Percentiles rank a stretch among this genome's conserved stretches.
Conservation (phyloP, 2,113 vertebrate species). For the Pelmatolapia mariae region DNA sequence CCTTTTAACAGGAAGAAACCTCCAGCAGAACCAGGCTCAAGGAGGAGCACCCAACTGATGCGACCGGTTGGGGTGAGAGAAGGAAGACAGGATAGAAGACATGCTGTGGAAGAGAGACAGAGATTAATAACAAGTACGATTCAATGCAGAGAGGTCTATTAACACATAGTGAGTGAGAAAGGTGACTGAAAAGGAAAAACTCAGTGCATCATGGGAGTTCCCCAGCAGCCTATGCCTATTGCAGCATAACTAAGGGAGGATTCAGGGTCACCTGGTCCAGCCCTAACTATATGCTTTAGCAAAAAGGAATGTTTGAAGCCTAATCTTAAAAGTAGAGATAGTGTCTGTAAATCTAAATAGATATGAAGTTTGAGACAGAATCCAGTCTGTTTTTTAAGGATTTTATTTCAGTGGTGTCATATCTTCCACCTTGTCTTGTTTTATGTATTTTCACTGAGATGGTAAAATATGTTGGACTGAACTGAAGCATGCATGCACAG, state of each 20-base stretch:
- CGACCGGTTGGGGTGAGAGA: fast-evolving
- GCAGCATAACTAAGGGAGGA: not conserved
- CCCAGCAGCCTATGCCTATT: fast-evolving
- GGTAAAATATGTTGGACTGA: not conserved
- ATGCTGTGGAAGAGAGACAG: no score
- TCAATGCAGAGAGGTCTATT: not conserved
- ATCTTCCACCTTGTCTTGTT: not conserved
- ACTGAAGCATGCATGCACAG: not conserved
- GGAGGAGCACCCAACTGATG: not conserved
- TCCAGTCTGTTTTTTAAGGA: not conserved
- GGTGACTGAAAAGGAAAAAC: not conserved
- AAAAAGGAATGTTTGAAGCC: fast-evolving
- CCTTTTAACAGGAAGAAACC: not conserved
- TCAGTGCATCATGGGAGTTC: not conserved
- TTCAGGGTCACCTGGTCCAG: not conserved
- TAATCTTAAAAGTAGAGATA: not conserved
- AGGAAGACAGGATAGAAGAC: no score
- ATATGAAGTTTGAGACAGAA: not conserved
- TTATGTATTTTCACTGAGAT: not conserved
- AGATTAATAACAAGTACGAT: fast-evolving
- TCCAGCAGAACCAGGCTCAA: not conserved
- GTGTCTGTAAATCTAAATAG: slow-evolving; percentile 58
- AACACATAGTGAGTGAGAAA: not conserved
- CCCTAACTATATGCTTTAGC: no score
- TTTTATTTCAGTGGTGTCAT: not conserved